Evolutionary conservation across 2,888 invertebrate genomes (phyloP).

Genomic region (Dynastes hyllus): DNA sequence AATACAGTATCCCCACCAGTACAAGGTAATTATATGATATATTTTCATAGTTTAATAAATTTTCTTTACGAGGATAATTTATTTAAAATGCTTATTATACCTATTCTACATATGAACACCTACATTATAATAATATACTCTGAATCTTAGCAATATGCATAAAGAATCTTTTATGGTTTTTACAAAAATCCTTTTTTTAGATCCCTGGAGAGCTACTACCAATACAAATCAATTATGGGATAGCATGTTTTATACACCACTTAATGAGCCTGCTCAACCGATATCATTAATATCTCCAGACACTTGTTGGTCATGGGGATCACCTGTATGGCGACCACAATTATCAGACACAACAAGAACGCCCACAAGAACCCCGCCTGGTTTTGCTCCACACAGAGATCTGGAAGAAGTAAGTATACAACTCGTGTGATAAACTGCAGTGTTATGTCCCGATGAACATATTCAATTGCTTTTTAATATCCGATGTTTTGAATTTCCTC

Average conservation of each 20-base stretch:
- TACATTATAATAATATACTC: too few relatives aligned
- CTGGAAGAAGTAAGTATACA: constrained; percentile 56
- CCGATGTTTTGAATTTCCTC: too few relatives aligned
- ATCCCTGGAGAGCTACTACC: constrained; percentile 57
- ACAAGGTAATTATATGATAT: constrained; percentile 38
- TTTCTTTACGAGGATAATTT: background rate
- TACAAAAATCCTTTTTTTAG: constrained; percentile 37
- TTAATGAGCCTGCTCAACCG: constrained; percentile 66
- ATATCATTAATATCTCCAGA: constrained; percentile 45
- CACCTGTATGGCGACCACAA: constrained; percentile 70
- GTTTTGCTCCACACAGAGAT: constrained; percentile 63
- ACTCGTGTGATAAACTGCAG: too few relatives aligned
- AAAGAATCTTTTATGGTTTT: too few relatives aligned
- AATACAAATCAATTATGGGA: constrained; percentile 57
- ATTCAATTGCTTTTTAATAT: too few relatives aligned
- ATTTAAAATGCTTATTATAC: too few relatives aligned
- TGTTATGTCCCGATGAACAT: too few relatives aligned
- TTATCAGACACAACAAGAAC: constrained; percentile 63
- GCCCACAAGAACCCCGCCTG: constrained; percentile 69
- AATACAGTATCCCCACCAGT: constrained; percentile 22
- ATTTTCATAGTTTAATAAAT: too few relatives aligned
- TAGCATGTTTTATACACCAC: constrained; percentile 66
- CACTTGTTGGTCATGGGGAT: constrained; percentile 67
- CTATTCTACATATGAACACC: too few relatives aligned
- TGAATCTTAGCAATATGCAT: too few relatives aligned